phyloP scores from a whole-genome alignment of 2,113 vertebrate genomes.

The Erythrocercus mccallii region DNA sequence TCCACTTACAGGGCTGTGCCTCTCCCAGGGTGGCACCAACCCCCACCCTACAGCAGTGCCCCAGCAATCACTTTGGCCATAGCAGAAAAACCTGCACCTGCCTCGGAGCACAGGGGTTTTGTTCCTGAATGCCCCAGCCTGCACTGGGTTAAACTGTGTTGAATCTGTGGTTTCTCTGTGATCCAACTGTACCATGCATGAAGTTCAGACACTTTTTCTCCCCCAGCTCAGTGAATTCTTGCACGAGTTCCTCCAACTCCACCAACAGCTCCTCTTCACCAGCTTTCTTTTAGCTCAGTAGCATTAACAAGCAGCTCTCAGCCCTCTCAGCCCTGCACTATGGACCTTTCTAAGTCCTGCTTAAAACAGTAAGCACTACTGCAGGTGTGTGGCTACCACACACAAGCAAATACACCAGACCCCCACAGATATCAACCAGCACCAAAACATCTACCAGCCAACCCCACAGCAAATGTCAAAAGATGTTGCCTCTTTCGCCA shows the following conservation, averaged over 20 bases:
- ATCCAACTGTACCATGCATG: not conserved
- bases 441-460: not conserved
- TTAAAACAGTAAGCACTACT: not conserved
- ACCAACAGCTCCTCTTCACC: not conserved
- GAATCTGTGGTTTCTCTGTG: not conserved
- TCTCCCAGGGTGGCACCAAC: not conserved
- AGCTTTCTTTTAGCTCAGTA: not conserved
- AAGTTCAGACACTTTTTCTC: not conserved
- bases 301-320: not conserved
- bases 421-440: not conserved
- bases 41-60: not conserved
- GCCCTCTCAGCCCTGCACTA: not conserved
- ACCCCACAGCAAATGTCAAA: not conserved
- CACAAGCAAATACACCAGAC: not conserved
- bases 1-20: not conserved
- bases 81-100: not conserved
- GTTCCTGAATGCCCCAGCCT: not conserved
- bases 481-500: not conserved
- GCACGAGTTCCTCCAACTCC: not conserved
- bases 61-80: not conserved
- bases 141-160: not conserved
- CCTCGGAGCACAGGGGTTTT: not conserved
- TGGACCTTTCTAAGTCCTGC: not conserved
- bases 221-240: not conserved
- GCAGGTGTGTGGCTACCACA: not conserved